phyloP scores from a whole-genome alignment of 2,113 vertebrate genomes.

The Elaphurus davidianus region DNA sequence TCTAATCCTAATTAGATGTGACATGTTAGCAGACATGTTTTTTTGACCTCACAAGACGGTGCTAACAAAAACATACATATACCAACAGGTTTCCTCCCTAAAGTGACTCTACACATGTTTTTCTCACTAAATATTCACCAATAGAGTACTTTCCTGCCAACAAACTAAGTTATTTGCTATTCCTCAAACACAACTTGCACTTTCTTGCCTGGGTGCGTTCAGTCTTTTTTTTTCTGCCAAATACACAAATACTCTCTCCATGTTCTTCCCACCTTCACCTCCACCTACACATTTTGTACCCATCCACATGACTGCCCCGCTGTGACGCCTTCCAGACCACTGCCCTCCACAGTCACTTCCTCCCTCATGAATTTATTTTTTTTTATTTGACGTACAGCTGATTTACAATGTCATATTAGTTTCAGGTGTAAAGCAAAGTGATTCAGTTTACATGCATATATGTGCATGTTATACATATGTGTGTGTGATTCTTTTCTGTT shows the following conservation, averaged over 20 bases:
- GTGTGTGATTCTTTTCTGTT: neutral
- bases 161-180: neutral
- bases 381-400: neutral
- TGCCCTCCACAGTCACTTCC: neutral
- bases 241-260: neutral
- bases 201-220: neutral
- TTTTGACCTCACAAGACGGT: neutral
- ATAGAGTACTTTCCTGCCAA: neutral
- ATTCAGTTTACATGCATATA: neutral
- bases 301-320: rapidly evolving
- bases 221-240: rapidly evolving
- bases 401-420: neutral
- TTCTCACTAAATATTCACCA: neutral
- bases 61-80: neutral
- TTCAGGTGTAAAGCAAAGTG: neutral
- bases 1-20: neutral
- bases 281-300: neutral
- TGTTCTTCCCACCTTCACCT: too few species aligned
- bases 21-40: neutral
- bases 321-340: neutral
- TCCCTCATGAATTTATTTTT: neutral
- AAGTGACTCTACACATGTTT: neutral
- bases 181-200: neutral
- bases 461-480: neutral
- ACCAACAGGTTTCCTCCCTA: neutral